phyloP scores from a whole-genome alignment of 2,888 invertebrate species.

The Scaptomyza cyrtandrae region DNA sequence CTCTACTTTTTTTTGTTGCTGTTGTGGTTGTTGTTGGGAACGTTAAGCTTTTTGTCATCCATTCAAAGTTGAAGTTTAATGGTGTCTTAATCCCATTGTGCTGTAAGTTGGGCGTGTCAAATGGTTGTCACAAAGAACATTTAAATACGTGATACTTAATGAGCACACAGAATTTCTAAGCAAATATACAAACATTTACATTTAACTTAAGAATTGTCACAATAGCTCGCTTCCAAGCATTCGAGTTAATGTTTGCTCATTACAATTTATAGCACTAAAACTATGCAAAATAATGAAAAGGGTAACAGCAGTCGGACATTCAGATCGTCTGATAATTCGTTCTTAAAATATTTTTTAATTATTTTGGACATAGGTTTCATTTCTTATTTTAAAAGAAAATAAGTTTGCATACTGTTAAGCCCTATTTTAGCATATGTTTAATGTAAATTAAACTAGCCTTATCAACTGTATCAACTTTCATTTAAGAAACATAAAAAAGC shows the following conservation, averaged over 20 bases:
- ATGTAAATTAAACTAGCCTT: no score
- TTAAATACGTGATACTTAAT: constrained; percentile 32
- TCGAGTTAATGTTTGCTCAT: constrained; percentile 14
- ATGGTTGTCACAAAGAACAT: constrained; percentile 5
- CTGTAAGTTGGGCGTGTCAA: constrained; percentile 52
- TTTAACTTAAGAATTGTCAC: constrained; percentile 38
- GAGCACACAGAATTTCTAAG: constrained; percentile 15
- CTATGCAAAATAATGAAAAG: background rate
- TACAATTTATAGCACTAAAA: background rate
- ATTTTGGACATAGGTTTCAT: no score
- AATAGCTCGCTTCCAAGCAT: constrained; percentile 14
- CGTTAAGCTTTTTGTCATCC: constrained; percentile 14
- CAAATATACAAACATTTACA: constrained; percentile 26
- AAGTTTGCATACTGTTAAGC: no score
- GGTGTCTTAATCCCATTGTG: constrained; percentile 38
- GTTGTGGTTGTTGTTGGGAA: background rate
- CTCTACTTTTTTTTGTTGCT: constrained; percentile 9
- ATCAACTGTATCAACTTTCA: no score
- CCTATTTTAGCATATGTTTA: no score
- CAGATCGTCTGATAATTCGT: no score
- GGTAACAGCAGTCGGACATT: background rate
- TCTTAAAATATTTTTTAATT: no score
- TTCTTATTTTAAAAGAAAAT: no score
- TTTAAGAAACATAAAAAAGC: no score
- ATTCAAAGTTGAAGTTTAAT: constrained; percentile 33